Conservation (phyloP, 2,888 invertebrate genomes). For the Tenthredo amoena region DNA sequence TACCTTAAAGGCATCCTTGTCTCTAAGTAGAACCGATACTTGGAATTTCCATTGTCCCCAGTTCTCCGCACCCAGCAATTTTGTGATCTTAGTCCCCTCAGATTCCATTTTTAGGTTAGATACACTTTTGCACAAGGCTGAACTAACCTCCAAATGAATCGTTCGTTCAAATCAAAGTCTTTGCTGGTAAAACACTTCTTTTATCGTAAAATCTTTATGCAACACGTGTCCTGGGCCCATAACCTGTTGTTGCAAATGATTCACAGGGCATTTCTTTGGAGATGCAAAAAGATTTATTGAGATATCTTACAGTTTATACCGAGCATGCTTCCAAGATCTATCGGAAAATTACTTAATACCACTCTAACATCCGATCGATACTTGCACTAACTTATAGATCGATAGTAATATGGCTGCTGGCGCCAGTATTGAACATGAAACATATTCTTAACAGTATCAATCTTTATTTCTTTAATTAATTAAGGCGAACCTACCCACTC, state of each 20-base stretch:
- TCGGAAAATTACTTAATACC: no score
- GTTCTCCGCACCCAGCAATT: conserved; percentile 54
- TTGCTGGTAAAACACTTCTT: background rate
- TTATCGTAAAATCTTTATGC: background rate
- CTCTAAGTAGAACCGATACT: conserved; percentile 49
- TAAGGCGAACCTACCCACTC: no score
- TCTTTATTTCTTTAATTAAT: no score
- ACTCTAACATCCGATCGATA: no score
- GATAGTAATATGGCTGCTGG: no score
- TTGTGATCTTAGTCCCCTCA: background rate
- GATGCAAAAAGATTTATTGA: no score
- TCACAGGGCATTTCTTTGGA: no score
- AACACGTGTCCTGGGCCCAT: conserved; percentile 53
- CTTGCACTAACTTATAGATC: no score
- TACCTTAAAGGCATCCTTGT: conserved; percentile 48
- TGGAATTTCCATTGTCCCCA: conserved; percentile 57
- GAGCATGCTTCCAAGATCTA: no score
- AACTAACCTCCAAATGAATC: conserved; percentile 47
- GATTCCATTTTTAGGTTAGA: background rate
- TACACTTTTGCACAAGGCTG: conserved; percentile 56
- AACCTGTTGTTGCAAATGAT: conserved; percentile 47
- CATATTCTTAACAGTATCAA: no score
- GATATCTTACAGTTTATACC: no score
- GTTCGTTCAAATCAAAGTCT: background rate
- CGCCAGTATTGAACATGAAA: no score